A percentile compares a stretch with the other conserved stretches of the same genome.
Evolutionary conservation across 1,140 invertebrate genomes (phyloP).

Genomic region (Augochlora pura): DNA sequence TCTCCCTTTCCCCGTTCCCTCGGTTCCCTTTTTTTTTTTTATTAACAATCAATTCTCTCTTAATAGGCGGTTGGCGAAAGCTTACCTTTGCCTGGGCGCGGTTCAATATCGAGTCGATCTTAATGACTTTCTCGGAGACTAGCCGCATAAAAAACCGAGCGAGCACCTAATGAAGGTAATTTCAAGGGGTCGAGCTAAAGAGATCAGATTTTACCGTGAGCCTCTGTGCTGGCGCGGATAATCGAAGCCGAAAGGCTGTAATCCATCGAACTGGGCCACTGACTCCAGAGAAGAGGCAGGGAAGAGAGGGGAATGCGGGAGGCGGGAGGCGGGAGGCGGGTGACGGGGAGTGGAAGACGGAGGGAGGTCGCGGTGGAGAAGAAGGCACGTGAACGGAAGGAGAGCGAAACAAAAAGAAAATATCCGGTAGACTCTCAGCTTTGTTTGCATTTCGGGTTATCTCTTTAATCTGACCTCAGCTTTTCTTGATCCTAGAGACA

Average conservation of each 20-base stretch:
- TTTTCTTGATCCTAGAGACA: background rate
- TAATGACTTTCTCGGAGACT: slow-evolving; percentile 39
- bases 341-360: background rate
- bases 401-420: slow-evolving; percentile 21
- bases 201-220: slow-evolving; percentile 32
- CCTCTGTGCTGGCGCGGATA: background rate
- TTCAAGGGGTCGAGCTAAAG: slow-evolving; percentile 23
- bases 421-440: background rate
- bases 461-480: slow-evolving; percentile 33
- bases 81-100: background rate
- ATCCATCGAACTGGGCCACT: background rate
- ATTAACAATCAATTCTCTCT: slow-evolving; percentile 48
- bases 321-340: background rate
- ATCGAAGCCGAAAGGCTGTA: slow-evolving; percentile 6
- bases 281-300: background rate
- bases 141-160: slow-evolving; percentile 18
- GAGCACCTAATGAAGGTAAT: slow-evolving; percentile 42
- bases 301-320: background rate
- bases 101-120: slow-evolving; percentile 24
- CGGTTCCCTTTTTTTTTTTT: slow-evolving; percentile 16
- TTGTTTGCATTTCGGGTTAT: slow-evolving; percentile 34
- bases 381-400: background rate
- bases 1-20: background rate
- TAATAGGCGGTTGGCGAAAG: slow-evolving; percentile 16
- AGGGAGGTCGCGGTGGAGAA: background rate